Conservation (phyloP, 2,797 vertebrate genomes). For the Danionella dracula region DNA sequence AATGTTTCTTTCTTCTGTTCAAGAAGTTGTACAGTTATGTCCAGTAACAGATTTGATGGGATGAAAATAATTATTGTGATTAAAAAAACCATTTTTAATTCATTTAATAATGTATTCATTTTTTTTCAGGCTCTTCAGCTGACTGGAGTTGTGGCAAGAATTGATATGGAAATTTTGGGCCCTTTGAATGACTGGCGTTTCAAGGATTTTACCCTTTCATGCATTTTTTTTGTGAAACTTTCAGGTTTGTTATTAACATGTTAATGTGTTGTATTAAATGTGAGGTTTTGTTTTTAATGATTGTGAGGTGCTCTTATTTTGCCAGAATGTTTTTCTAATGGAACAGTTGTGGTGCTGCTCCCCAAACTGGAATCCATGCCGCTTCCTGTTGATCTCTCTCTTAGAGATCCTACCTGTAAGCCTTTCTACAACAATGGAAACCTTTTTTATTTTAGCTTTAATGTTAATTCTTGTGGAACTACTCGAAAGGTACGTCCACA, state of each 20-base stretch:
- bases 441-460: constrained; percentile 4
- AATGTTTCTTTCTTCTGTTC: background rate
- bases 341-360: background rate
- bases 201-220: background rate
- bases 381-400: background rate
- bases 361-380: constrained; percentile 15
- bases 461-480: constrained; percentile 14
- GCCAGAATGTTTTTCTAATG: constrained; percentile 24
- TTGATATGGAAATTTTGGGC: constrained; percentile 1
- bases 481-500: background rate
- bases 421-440: background rate
- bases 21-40: too few species aligned
- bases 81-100: too few species aligned
- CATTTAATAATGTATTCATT: too few species aligned
- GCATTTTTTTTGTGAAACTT: background rate
- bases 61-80: too few species aligned
- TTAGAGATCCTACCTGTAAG: background rate
- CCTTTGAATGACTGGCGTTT: background rate
- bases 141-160: background rate
- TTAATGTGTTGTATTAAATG: background rate
- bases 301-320: background rate
- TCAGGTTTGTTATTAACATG: background rate
- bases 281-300: background rate
- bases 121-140: background rate
- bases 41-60: too few species aligned